A percentile compares a stretch with the other conserved stretches of the same genome.
phyloP scores from a whole-genome alignment of 2,797 vertebrate genomes.

The Clarias platycephalus region DNA sequence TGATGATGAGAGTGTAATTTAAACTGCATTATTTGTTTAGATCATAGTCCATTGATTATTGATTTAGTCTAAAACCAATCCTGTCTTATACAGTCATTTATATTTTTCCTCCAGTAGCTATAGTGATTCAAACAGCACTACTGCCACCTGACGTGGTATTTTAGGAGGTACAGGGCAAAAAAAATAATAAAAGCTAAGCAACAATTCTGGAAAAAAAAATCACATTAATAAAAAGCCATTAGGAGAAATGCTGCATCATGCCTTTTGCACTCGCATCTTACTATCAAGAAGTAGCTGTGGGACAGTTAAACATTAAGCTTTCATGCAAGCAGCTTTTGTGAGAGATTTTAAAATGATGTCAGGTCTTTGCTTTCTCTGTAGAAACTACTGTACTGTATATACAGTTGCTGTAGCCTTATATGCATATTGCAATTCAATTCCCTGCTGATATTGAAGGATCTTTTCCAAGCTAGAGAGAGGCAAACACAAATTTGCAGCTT shows the following conservation, averaged over 20 bases:
- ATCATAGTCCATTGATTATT: not conserved
- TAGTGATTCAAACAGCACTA: slow-evolving; percentile 52
- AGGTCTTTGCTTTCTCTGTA: not conserved
- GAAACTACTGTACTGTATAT: not conserved
- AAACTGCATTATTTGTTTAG: not conserved
- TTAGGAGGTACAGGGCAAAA: slow-evolving; percentile 50
- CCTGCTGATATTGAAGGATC: not conserved
- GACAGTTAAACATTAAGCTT: not conserved
- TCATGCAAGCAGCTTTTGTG: not conserved
- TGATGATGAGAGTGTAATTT: not conserved
- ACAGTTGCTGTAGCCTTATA: not conserved
- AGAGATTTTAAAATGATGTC: not conserved
- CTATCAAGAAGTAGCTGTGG: not conserved
- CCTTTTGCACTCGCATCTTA: not conserved
- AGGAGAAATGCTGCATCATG: not conserved
- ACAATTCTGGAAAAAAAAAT: not conserved
- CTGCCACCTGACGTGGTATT: slow-evolving; percentile 64
- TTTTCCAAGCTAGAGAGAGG: not conserved
- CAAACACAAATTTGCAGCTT: not conserved
- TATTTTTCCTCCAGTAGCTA: not conserved
- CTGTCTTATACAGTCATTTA: not conserved
- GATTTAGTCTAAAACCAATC: not conserved
- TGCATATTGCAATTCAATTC: slow-evolving; percentile 11
- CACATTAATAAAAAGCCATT: not conserved
- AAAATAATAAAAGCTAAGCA: not conserved